Conservation (phyloP, 1,140 invertebrate species). For the Heliconius hewitsoni region DNA sequence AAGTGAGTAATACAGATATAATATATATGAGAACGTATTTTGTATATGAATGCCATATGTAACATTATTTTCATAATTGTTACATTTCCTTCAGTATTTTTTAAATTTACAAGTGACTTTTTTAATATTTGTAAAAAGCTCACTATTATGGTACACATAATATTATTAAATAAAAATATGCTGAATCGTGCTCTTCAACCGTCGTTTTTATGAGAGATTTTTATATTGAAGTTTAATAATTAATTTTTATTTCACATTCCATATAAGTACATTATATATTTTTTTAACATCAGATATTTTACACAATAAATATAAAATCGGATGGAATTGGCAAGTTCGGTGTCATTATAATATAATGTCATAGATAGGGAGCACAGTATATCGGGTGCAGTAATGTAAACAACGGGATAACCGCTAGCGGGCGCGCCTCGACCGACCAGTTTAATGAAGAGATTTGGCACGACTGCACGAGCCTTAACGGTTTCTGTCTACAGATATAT, state of each 20-base stretch:
- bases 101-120: too few species aligned
- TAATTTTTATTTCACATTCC: too few species aligned
- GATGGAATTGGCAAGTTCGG: conserved; percentile 39
- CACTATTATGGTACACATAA: too few species aligned
- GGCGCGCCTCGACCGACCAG: conserved; percentile 54
- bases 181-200: too few species aligned
- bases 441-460: conserved; percentile 80
- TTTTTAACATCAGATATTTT: conserved; percentile 16
- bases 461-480: conserved; percentile 72
- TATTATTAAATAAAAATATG: too few species aligned
- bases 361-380: conserved; percentile 47
- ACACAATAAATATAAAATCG: background rate
- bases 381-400: conserved; percentile 59
- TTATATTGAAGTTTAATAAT: too few species aligned
- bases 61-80: too few species aligned
- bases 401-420: conserved; percentile 64
- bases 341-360: conserved; percentile 47
- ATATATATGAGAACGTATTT: background rate
- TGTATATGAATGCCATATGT: background rate
- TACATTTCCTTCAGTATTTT: too few species aligned
- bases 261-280: too few species aligned
- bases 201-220: too few species aligned
- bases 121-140: too few species aligned
- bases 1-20: background rate
- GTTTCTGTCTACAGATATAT: conserved; percentile 59